phyloP scores from a whole-genome alignment of 2,113 vertebrate species.

The Bucco capensis region DNA sequence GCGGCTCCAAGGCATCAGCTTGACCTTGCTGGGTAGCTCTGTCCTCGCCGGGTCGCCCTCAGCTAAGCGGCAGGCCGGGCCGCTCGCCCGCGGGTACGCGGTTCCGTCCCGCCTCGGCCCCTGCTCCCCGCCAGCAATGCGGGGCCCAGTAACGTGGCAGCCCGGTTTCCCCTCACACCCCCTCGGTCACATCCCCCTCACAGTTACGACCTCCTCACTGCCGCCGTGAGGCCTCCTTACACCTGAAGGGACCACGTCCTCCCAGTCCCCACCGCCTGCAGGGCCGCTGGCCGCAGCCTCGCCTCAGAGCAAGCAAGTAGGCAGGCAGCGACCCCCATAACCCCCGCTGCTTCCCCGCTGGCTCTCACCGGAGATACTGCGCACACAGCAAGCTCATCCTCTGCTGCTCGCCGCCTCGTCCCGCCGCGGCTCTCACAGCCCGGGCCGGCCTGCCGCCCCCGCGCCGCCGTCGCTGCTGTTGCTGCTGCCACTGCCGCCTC shows the following conservation, averaged over 20 bases:
- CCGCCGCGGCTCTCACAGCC: slow-evolving; percentile 65
- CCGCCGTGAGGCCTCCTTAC: background rate
- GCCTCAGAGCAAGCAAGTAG: background rate
- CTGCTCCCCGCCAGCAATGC: too few relatives aligned
- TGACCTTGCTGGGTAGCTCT: slow-evolving; percentile 28
- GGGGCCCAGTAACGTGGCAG: background rate
- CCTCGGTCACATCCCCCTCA: background rate
- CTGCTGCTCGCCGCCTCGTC: slow-evolving; percentile 57
- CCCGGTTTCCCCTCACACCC: too few relatives aligned
- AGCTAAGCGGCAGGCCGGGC: background rate
- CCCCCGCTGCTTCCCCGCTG: background rate
- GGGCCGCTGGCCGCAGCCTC: background rate
- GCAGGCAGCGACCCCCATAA: background rate
- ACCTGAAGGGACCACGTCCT: background rate
- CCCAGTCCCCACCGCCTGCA: background rate
- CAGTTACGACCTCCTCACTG: background rate
- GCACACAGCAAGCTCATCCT: slow-evolving; percentile 83
- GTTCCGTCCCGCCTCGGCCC: background rate
- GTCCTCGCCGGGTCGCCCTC: background rate
- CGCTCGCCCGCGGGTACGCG: background rate
- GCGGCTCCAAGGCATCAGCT: background rate
- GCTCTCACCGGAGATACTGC: slow-evolving; percentile 79
- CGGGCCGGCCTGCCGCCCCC: slow-evolving; percentile 2
- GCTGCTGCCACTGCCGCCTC: background rate
- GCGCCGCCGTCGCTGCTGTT: background rate